Evolutionary conservation across 2,113 vertebrate genomes (phyloP).

Genomic region (Chaetodon trifascialis): DNA sequence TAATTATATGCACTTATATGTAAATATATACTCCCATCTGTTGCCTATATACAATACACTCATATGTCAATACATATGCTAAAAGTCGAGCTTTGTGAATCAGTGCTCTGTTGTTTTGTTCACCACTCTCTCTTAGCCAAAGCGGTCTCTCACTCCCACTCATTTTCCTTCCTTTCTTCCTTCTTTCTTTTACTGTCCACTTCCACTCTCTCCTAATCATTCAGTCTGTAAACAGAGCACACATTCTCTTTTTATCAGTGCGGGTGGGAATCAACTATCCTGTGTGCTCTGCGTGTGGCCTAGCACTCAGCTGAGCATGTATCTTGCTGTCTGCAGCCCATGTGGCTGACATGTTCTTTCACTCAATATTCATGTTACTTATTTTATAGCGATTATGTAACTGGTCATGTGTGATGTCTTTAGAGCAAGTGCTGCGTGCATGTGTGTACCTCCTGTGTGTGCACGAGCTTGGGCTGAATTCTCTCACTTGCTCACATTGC

Average conservation of each 20-base stretch:
- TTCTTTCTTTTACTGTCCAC: neutral
- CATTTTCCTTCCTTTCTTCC: constrained; percentile 7
- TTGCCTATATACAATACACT: too few relatives aligned
- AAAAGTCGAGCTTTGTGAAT: too few relatives aligned
- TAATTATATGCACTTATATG: too few relatives aligned
- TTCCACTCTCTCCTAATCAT: constrained; percentile 10
- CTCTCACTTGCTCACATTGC: constrained; percentile 30
- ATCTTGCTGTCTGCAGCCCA: neutral
- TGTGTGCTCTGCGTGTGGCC: neutral
- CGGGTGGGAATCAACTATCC: neutral
- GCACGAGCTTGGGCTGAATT: neutral
- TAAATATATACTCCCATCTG: too few relatives aligned
- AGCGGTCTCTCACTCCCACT: neutral
- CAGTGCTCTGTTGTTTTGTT: neutral
- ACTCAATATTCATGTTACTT: neutral
- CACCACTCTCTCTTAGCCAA: too few relatives aligned
- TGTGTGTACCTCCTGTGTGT: neutral
- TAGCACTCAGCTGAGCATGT: neutral
- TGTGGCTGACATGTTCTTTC: neutral
- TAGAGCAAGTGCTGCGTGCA: neutral
- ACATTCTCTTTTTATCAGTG: neutral
- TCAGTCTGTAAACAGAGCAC: constrained; percentile 30
- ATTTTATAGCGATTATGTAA: neutral
- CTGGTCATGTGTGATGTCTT: neutral
- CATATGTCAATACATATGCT: too few relatives aligned